Conservation (phyloP, 2,113 vertebrate species). For the Gymnobelideus leadbeateri region DNA sequence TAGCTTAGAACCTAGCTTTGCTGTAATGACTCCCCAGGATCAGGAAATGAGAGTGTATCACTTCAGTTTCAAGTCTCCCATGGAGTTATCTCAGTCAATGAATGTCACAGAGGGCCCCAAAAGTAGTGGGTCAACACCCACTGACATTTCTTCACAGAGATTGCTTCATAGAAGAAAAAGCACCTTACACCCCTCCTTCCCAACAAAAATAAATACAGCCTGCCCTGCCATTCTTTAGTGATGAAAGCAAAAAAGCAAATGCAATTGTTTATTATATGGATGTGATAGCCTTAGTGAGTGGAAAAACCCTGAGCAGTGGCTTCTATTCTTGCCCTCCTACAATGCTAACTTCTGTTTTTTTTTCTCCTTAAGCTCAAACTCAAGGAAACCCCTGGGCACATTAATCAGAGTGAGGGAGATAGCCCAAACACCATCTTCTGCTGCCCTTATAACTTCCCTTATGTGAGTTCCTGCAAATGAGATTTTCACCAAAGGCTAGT, state of each 20-base stretch:
- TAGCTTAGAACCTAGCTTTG: background rate
- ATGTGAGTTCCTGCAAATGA: background rate
- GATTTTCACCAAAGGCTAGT: background rate
- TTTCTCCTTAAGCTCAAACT: slow-evolving; percentile 20
- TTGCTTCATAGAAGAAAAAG: slow-evolving; percentile 10
- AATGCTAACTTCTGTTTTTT: background rate
- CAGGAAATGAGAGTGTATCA: background rate
- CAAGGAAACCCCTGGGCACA: background rate
- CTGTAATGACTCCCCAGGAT: background rate
- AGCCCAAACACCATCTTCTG: background rate
- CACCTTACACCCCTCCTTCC: background rate
- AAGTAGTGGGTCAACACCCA: background rate
- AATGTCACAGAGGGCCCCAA: background rate
- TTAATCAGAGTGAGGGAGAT: background rate
- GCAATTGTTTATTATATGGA: background rate
- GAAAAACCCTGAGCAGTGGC: background rate
- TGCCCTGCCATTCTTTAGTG: background rate
- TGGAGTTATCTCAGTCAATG: accelerated
- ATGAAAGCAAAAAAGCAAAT: slow-evolving; percentile 27
- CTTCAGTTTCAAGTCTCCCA: background rate
- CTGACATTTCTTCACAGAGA: background rate
- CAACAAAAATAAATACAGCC: background rate
- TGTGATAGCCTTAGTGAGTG: background rate
- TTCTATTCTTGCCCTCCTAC: background rate
- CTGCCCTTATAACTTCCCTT: background rate